Base-by-base conservation (phyloP, 2,113 vertebrate genomes). In the Sylvilagus bachmani region DNA sequence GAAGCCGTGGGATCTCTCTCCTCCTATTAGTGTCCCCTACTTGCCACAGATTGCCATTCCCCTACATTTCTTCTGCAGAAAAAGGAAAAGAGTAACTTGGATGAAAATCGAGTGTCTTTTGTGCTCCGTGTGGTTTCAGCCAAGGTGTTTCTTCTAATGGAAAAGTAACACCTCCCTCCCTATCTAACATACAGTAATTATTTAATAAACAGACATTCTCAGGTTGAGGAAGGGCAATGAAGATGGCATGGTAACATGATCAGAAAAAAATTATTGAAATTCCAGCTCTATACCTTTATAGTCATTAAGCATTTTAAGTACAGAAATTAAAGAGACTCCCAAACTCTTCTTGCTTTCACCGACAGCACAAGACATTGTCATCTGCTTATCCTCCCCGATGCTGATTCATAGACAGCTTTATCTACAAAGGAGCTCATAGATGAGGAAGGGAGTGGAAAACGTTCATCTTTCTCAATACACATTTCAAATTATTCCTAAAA, bases 181-280 rank as follows among this genome's bases (percentile, higher is more conserved):
- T 79, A 79, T 19, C 16, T 75, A 69, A 36, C 31, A 75, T 24
- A 53, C 0, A 53, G 21, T 75, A 75, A 75, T 90, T 93, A 74
- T 58, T 95, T n/a, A 89, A 86, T 86, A 93, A 80, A 81, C 14
- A 81, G 25, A 11, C 12, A 80, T 61, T 86, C 16, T 58, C 81
- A 62, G 25, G 13, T 29, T 74, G 31, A 4, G 25, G 66, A 89
- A 79, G 6, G 10, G 62, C 49, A 75, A 77, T 10, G 13, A 67
- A 87, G 44, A 36, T 10, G 49, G 19, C 16, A 17, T 11, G 73
- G 4, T 58, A 66, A 84, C 58, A 70, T 29, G 89, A 83, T 71
- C 25, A 71, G 21, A 95, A 89, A 90, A 89, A 78, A 55, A 10
- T 17, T 71, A 19, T 36, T 83, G 38, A 19, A 77, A 84, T 12